Conservation (phyloP, 2,888 invertebrate species). For the Melanotus villosus region DNA sequence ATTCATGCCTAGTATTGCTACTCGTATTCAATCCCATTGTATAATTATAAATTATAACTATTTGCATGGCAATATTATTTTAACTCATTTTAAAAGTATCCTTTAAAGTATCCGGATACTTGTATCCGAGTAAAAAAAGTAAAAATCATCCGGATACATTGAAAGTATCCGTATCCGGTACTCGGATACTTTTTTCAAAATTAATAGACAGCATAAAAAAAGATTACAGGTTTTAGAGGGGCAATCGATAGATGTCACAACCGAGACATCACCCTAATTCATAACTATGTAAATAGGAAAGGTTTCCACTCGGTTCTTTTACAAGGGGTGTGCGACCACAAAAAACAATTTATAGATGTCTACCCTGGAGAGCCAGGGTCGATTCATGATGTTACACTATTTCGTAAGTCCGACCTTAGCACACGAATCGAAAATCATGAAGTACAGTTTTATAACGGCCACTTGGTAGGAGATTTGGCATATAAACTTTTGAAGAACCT, state of each 20-base stretch:
- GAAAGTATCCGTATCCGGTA: no score
- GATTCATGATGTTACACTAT: background rate
- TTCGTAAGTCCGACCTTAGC: background rate
- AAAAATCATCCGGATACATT: no score
- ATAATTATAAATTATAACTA: no score
- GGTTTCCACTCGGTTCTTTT: background rate
- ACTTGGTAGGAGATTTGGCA: no score
- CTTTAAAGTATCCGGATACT: no score
- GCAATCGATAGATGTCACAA: background rate
- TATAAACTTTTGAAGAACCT: slow-evolving; percentile 47
- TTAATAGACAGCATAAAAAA: no score
- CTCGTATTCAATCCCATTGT: no score
- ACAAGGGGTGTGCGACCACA: background rate
- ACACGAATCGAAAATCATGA: background rate
- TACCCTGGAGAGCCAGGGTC: slow-evolving; percentile 4
- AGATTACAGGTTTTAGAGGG: background rate
- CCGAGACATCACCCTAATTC: background rate
- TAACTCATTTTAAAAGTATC: no score
- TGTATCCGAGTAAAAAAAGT: no score
- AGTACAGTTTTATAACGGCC: background rate
- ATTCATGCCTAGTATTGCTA: no score
- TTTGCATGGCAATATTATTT: no score
- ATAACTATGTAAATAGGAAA: slow-evolving; percentile 1
- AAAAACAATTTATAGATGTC: background rate
- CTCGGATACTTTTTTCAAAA: no score